Conservation (phyloP, 2,888 invertebrate species). For the Leptarthrus brevirostris region DNA sequence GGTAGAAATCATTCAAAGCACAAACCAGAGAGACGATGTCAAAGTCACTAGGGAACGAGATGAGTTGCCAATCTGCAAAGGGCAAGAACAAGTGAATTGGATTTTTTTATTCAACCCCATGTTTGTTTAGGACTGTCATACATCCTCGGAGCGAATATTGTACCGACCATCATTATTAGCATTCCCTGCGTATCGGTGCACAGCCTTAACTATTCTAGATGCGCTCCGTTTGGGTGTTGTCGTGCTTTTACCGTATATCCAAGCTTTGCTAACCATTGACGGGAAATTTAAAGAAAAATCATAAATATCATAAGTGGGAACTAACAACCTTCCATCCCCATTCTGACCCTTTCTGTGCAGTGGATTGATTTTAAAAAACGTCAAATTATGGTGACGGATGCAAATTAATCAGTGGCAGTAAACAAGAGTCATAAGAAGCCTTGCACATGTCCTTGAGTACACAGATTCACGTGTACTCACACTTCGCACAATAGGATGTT, state of each 20-base stretch:
- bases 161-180: slow-evolving; percentile 36
- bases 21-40: no score
- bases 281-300: background rate
- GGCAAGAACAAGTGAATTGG: slow-evolving; percentile 26
- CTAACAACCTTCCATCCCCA: background rate
- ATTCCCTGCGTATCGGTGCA: slow-evolving; percentile 19
- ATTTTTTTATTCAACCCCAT: slow-evolving; percentile 35
- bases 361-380: background rate
- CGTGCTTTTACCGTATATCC: slow-evolving; percentile 11
- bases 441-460: slow-evolving; percentile 35
- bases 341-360: background rate
- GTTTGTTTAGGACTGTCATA: slow-evolving; percentile 46
- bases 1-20: background rate
- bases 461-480: slow-evolving; percentile 43
- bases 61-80: slow-evolving; percentile 17
- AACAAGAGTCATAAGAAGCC: background rate
- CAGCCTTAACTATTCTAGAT: background rate
- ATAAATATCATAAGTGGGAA: background rate
- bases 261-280: background rate
- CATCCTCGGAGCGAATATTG: slow-evolving; percentile 27
- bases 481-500: slow-evolving; percentile 39
- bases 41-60: background rate
- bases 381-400: slow-evolving; percentile 45
- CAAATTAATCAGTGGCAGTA: slow-evolving; percentile 31
- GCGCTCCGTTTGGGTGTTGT: background rate